Percentiles rank a stretch among this genome's conserved stretches.
These are phyloP conservation scores for Brachionichthys hirsutus DNA, from an alignment of 2,113 vertebrate genomes.

Conservation along the genomic window DNA sequence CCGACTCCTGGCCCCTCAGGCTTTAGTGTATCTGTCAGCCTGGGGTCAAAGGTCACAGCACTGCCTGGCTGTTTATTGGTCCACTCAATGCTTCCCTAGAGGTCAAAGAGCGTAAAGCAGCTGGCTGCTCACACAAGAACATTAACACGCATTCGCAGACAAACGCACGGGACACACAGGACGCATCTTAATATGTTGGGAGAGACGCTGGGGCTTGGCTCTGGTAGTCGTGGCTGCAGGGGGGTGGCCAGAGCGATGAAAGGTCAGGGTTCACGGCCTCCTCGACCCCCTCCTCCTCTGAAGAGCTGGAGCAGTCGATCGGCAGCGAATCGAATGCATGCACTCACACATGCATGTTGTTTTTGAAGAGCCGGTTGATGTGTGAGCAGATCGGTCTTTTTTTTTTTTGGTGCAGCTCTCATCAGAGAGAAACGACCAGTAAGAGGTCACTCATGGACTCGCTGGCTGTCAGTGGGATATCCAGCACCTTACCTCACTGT, in stretches of 20 bases:
- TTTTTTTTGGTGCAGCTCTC: conserved; percentile 34
- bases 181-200: no score
- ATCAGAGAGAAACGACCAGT: conserved; percentile 19
- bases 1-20: conserved; percentile 37
- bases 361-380: conserved; percentile 7
- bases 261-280: conserved; percentile 44
- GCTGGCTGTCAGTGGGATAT: not conserved
- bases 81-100: conserved; percentile 47
- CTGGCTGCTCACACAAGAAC: conserved; percentile 42
- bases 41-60: conserved; percentile 54
- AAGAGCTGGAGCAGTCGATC: conserved; percentile 37
- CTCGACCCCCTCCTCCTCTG: conserved; percentile 58
- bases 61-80: conserved; percentile 63
- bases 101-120: conserved; percentile 64
- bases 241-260: conserved; percentile 11
- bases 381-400: conserved; percentile 16
- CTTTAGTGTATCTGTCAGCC: conserved; percentile 42
- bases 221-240: conserved; percentile 29
- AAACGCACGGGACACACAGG: conserved; percentile 22
- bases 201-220: no score
- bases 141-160: conserved; percentile 39
- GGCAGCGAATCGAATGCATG: conserved; percentile 24
- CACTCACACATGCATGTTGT: not conserved
- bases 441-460: conserved; percentile 1
- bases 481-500: not conserved